Evolutionary conservation across 1,140 invertebrate genomes (phyloP).

Genomic region (Cotesia chilonis): DNA sequence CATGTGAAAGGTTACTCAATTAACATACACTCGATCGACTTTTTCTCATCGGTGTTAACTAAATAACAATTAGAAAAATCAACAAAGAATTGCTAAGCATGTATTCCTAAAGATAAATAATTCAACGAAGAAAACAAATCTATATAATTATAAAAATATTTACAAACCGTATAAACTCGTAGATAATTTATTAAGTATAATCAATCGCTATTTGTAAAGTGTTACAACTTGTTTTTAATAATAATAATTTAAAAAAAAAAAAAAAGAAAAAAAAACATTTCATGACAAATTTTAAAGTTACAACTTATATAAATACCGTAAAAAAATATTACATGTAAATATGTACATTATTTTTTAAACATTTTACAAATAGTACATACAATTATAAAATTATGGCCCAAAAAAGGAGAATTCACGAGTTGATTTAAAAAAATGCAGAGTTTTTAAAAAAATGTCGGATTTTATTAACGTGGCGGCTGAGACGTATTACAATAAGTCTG

Average conservation of each 20-base stretch:
- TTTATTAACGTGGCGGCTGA: no score
- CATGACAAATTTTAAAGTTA: slow-evolving; percentile 16
- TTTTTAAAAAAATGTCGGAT: no score
- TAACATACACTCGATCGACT: neutral
- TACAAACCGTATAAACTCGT: slow-evolving; percentile 2
- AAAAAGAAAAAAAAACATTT: slow-evolving; percentile 23
- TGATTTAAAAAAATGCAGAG: no score
- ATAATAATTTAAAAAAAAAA: slow-evolving; percentile 31
- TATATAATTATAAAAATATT: slow-evolving; percentile 25
- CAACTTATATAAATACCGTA: neutral
- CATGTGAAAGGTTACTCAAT: slow-evolving; percentile 5
- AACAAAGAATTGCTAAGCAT: neutral
- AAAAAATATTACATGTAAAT: slow-evolving; percentile 24
- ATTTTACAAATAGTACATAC: slow-evolving; percentile 35
- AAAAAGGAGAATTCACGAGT: slow-evolving; percentile 3
- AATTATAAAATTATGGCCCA: neutral
- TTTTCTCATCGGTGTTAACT: slow-evolving; percentile 4
- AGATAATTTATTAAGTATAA: slow-evolving; percentile 30
- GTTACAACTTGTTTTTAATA: slow-evolving; percentile 41
- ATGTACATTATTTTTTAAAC: slow-evolving; percentile 31
- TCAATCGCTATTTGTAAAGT: slow-evolving; percentile 42
- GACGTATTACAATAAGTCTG: slow-evolving; percentile 14
- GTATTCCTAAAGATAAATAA: slow-evolving; percentile 18
- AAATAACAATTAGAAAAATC: neutral
- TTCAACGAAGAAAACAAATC: slow-evolving; percentile 12